Conservation (phyloP, 2,888 invertebrate genomes). For the Drosophila macrospina region DNA sequence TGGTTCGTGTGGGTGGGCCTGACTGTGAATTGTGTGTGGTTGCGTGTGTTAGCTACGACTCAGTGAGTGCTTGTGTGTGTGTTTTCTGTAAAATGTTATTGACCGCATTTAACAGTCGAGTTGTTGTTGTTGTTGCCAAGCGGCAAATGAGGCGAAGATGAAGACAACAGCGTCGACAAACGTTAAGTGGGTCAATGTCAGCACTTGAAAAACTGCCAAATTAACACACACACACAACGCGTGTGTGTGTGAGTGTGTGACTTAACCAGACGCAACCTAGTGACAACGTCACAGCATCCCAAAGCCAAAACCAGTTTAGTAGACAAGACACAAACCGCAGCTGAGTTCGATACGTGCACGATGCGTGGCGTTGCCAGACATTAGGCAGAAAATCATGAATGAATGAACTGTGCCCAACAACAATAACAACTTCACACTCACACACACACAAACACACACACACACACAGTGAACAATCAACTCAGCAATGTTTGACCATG, state of each 20-base stretch:
- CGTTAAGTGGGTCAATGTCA: conserved; percentile 82
- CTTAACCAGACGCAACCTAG: conserved; percentile 47
- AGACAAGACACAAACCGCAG: conserved; percentile 69
- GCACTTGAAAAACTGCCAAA: conserved; percentile 77
- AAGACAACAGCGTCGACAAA: conserved; percentile 57
- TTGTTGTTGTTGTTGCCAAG: conserved; percentile 50
- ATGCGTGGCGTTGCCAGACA: conserved; percentile 63
- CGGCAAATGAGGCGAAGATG: conserved; percentile 60
- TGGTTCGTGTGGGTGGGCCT: conserved; percentile 28
- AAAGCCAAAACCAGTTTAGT: conserved; percentile 64
- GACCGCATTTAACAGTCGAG: conserved; percentile 71
- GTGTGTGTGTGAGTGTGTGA: conserved; percentile 16
- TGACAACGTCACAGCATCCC: conserved; percentile 42
- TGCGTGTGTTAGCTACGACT: neutral
- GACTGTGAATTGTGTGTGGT: neutral
- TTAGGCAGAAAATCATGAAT: conserved; percentile 39
- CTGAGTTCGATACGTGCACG: conserved; percentile 6
- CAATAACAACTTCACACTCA: conserved; percentile 5
- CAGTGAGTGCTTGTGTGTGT: conserved; percentile 22
- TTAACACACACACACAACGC: conserved; percentile 59
- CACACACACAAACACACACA: neutral
- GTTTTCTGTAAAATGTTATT: conserved; percentile 57
- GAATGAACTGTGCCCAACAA: conserved; percentile 44
- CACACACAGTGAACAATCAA: conserved; percentile 6
- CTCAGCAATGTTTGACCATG: conserved; percentile 53